Evolutionary conservation across 2,797 vertebrate genomes (phyloP).

Genomic region (Anas capensis): DNA sequence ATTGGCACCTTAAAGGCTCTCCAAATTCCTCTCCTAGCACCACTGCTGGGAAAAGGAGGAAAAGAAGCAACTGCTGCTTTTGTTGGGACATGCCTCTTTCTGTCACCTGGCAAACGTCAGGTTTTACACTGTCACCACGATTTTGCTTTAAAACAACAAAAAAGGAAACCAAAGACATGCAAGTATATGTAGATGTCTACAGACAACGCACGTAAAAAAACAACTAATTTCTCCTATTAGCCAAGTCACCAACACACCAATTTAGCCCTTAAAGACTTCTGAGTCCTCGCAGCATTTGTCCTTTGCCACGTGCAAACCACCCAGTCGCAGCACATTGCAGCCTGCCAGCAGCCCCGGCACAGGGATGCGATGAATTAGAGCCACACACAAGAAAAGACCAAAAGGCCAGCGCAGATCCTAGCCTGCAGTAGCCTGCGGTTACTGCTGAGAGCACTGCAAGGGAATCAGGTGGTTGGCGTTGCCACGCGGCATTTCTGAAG

Average conservation of each 20-base stretch:
- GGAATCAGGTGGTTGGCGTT: not conserved
- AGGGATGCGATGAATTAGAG: too few species aligned
- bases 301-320: not conserved
- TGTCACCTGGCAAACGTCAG: not conserved
- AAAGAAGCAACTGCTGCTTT: not conserved
- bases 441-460: not conserved
- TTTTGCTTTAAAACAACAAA: not conserved
- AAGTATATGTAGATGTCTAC: not conserved
- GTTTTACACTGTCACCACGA: too few species aligned
- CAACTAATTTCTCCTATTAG: not conserved
- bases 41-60: not conserved
- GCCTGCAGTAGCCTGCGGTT: not conserved
- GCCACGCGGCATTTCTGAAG: not conserved
- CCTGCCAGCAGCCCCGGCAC: not conserved
- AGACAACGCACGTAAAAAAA: not conserved
- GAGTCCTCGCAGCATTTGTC: not conserved
- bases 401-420: not conserved
- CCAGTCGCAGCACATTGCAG: not conserved
- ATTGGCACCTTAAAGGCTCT: not conserved
- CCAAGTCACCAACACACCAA: not conserved
- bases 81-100: not conserved
- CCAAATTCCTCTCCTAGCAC: not conserved
- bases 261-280: not conserved
- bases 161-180: too few species aligned
- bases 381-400: not conserved